phyloP scores from a whole-genome alignment of 2,797 vertebrate species.

The Molossus alvarezi region DNA sequence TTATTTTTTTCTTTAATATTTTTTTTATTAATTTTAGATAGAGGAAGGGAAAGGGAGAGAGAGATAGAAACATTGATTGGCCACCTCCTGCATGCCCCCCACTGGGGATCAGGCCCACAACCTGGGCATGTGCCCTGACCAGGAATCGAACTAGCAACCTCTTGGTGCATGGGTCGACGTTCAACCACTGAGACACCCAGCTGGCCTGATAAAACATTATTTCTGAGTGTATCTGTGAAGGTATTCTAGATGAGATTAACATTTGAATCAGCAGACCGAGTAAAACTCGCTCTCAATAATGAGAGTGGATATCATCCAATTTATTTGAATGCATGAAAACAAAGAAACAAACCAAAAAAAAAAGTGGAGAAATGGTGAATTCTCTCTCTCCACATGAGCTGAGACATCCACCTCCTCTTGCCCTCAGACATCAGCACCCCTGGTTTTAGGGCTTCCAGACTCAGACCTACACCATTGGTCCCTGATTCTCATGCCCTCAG shows the following conservation, averaged over 20 bases:
- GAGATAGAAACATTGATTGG: no score
- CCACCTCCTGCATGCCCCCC: no score
- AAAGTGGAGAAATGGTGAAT: neutral
- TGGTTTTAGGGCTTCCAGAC: neutral
- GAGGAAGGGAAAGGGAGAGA: no score
- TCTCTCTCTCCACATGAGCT: neutral
- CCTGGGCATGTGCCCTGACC: no score
- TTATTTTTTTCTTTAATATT: neutral
- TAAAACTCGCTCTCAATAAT: neutral
- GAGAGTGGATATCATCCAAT: neutral
- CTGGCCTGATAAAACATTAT: neutral
- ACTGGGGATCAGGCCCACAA: no score
- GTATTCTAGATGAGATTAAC: neutral
- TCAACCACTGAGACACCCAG: no score
- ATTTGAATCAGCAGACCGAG: neutral
- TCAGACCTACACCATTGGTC: neutral
- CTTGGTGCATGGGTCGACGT: no score
- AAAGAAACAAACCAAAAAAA: neutral
- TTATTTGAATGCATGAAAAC: neutral
- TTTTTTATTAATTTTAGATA: no score
- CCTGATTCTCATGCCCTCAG: neutral
- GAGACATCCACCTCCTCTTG: neutral
- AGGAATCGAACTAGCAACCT: no score
- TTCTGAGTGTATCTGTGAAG: neutral
- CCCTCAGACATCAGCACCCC: neutral